Conservation (phyloP, 1,140 invertebrate genomes). For the Phortica variegata region DNA sequence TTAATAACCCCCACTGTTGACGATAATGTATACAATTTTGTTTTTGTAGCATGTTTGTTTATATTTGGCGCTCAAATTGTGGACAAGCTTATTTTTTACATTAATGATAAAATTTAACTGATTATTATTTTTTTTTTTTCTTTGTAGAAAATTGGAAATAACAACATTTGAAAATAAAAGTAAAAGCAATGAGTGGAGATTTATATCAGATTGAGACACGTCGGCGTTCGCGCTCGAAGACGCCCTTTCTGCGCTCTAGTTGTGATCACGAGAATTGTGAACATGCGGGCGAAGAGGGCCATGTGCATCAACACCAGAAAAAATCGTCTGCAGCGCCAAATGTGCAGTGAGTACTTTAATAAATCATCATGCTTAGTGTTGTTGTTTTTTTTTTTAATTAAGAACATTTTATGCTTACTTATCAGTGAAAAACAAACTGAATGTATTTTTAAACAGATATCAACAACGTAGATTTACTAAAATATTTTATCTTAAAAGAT, state of each 20-base stretch:
- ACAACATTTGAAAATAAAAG: constrained; percentile 1
- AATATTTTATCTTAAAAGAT: too few species aligned
- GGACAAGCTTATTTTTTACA: too few species aligned
- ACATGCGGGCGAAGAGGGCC: constrained; percentile 59
- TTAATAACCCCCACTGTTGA: too few species aligned
- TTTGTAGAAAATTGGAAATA: not conserved
- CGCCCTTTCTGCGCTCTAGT: constrained; percentile 62
- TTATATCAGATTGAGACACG: constrained; percentile 54
- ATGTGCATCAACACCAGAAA: constrained; percentile 54
- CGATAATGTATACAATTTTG: too few species aligned
- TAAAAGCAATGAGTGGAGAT: constrained; percentile 35
- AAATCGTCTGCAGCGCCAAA: constrained; percentile 57
- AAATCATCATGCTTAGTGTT: constrained; percentile 4
- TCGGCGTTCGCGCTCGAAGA: constrained; percentile 65
- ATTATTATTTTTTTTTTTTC: not conserved
- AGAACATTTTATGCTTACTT: not conserved
- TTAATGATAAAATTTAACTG: not conserved
- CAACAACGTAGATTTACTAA: too few species aligned
- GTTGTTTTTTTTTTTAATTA: not conserved
- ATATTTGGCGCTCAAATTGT: too few species aligned
- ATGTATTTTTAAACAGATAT: too few species aligned
- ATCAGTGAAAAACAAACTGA: too few species aligned
- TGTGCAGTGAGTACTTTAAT: constrained; percentile 58
- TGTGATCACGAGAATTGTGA: constrained; percentile 60
- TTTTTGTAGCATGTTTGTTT: too few species aligned